Base-by-base conservation (phyloP, 2,888 invertebrate species). In the Drosophila sordidula region DNA sequence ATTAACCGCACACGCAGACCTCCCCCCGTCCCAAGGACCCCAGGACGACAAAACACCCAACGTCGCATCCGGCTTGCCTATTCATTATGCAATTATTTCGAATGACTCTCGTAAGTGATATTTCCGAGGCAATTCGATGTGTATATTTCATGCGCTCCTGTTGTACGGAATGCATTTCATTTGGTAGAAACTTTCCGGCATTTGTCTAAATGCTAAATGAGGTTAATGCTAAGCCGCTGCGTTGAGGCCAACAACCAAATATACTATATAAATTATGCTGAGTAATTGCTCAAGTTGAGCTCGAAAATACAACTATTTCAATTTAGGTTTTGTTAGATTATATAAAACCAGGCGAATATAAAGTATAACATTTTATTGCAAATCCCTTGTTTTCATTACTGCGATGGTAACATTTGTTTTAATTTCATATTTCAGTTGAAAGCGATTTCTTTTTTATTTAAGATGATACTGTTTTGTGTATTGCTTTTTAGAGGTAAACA, bases 21-120 rank as follows among this genome's bases (percentile, higher is more conserved):
- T 5, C 22, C 22, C 6, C 16, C 22, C 2, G 12, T 1, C 8
- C 4, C 25, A 29, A 36, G 25, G 6, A n/a, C 39, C 12, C 26
- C 26, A 42, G 18, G 18, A 9, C 5, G 18, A 46, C 22, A 26
- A 12, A 52, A 26, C 67, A 44, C 12, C 18, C 44, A 34, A 16
- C 11, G 47, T 44, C 45, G 39, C 58, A 56, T 73, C 69, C 65
- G 56, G 32, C 58, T 18, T 76, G 79, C 76, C 74, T 72, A 84
- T 88, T 89, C 88, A 84, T 86, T 80, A 80, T 88, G 84, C 90
- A 90, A 90, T 90, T 90, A 90, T 87, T 90, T 90, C 58, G 81
- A 89, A 90, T 90, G 90, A 90, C 88, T 90, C 69, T 89, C 72
- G 78, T 83, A 85, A 89, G 82, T 87, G 84, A 87, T 89, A 87